Base-by-base conservation (phyloP, 2,113 vertebrate genomes). In the Fulmarus glacialis region DNA sequence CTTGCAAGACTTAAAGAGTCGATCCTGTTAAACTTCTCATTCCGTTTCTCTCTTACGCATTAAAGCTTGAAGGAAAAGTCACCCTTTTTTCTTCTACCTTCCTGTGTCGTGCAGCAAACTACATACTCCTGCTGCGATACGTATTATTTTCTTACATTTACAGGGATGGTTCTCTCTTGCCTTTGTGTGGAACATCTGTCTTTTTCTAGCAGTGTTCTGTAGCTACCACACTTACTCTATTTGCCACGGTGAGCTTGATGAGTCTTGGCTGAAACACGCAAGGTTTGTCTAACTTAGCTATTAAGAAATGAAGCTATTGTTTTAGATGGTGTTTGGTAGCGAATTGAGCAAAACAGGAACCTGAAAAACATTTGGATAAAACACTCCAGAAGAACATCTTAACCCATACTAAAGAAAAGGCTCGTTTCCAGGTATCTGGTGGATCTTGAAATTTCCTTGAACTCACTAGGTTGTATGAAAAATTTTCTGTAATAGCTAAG, bases 21-120 rank as follows among this genome's bases (percentile, higher is more conserved):
- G 1, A 53, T 23, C n/a, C 52, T 42, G n/a, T 55, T 74, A 43
- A 24, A 62, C 27, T 53, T 66, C 34, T 59, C n/a, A 9, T 26
- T 36, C 15, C 0, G 0, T 29, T 77, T 70, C 26, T 20, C 38
- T 63, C 52, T 64, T n/a, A 22, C 2, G 5, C 27, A 3, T 38
- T 74, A 48, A 22, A 60, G 40, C 30, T 50, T 50, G 15, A 56
- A 43, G 24, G 30, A 53, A 32, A 45, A 56, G 47, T 40, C 14
- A 20, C 29, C 11, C 5, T 47, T 53, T 83, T 72, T 22, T 55
- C 12, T 66, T 53, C 36, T 53, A 3, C n/a, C 4, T 47, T 58
- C 30, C 40, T 38, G 9, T 30, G 48, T 20, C 9, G 1, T 18
- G 36, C 19, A 63, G 34, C 19, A 34, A 43, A 12, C n/a, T 36